Percentiles rank a stretch among this genome's conserved stretches.
phyloP scores from a whole-genome alignment of 2,797 vertebrate genomes.

The Rhinatrema bivittatum region DNA sequence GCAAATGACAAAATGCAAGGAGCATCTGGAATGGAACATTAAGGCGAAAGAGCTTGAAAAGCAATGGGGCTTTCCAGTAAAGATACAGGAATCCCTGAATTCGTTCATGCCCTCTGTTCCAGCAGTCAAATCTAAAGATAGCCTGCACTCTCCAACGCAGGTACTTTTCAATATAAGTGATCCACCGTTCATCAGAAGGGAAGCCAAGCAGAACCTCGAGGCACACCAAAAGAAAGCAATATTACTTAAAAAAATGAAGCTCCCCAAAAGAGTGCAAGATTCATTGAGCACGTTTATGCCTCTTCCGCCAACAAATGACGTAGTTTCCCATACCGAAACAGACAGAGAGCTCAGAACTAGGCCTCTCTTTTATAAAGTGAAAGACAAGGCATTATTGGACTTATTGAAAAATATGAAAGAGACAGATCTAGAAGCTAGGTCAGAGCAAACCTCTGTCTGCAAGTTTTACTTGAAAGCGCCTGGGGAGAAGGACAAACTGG shows the following conservation, averaged over 20 bases:
- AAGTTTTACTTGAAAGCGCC: no score
- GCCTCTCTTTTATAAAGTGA: background rate
- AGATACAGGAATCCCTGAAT: background rate
- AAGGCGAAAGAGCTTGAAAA: background rate
- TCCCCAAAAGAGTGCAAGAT: background rate
- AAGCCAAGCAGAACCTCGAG: background rate
- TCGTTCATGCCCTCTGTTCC: background rate
- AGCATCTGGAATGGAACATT: background rate
- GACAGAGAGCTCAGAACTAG: background rate
- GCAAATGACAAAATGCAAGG: no score
- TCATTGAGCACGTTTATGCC: background rate
- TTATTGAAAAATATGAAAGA: no score
- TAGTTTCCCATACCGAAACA: background rate
- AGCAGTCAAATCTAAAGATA: background rate
- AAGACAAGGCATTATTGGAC: background rate
- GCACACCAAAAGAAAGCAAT: background rate
- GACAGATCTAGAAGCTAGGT: no score
- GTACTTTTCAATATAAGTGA: background rate
- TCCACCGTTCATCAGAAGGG: background rate
- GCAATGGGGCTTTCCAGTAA: background rate
- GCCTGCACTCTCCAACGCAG: background rate
- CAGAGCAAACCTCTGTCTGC: no score
- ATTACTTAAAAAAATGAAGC: background rate
- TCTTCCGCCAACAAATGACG: background rate
- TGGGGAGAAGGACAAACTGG: background rate